Evolutionary conservation across 2,797 vertebrate genomes (phyloP).

Genomic region (Protonibea diacanthus): DNA sequence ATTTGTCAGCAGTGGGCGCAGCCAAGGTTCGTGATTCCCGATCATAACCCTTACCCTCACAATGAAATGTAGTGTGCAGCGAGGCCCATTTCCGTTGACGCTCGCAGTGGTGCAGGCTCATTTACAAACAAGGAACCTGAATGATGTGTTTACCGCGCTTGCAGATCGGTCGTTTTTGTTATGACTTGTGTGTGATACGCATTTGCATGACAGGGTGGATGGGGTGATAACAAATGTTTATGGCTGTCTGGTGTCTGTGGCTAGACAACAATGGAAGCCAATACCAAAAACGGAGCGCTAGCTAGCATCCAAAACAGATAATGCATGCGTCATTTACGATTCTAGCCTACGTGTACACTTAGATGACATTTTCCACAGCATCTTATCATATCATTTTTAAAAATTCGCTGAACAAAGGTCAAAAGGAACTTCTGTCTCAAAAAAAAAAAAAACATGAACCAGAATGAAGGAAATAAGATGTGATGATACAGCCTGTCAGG

Average conservation of each 20-base stretch:
- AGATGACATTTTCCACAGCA: background rate
- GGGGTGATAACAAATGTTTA: conserved; percentile 78
- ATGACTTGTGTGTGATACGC: conserved; percentile 77
- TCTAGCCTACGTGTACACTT: background rate
- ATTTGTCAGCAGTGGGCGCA: conserved; percentile 29
- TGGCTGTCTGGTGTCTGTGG: conserved; percentile 72
- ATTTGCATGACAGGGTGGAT: conserved; percentile 59
- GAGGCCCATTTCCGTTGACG: conserved; percentile 43
- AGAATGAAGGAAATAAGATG: background rate
- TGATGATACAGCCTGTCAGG: background rate
- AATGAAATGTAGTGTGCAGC: background rate
- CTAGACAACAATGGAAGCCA: background rate
- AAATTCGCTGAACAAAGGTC: background rate
- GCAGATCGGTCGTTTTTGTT: conserved; percentile 76
- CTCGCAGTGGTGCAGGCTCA: conserved; percentile 65
- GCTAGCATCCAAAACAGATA: background rate
- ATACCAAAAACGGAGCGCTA: conserved; percentile 11
- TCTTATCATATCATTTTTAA: background rate
- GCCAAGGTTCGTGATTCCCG: conserved; percentile 28
- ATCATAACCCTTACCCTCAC: too few species aligned
- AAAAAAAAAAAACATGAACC: background rate
- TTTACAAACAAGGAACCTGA: conserved; percentile 75
- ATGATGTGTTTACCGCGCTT: conserved; percentile 64
- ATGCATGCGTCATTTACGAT: background rate
- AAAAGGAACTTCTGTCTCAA: background rate